Base-by-base conservation (phyloP, 2,797 vertebrate genomes). In the Channa striata region DNA sequence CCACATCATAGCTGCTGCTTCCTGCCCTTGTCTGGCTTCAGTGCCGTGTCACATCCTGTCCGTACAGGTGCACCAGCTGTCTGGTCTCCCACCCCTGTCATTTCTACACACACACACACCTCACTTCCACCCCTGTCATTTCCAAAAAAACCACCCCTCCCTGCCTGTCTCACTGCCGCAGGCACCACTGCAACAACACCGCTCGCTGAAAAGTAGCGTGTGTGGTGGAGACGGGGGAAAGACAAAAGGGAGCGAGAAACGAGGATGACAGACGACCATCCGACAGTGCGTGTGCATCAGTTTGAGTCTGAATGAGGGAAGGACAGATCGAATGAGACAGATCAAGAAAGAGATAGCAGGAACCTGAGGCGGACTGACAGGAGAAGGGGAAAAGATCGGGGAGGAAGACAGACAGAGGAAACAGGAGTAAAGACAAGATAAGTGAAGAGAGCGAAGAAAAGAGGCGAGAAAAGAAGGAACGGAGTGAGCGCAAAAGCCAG, bases 141-240 rank as follows among this genome's bases (percentile, higher is more conserved):
- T 80, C 7, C 60, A 1, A 30, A 30, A 80, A 82, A 83, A 67
- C 19, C 59, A 66, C 72, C 81, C 82, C 82, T 80, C 60, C 79
- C 79, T 59, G 51, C 72, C 70, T 72, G 72, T 72, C 74, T 73
- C 57, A 57, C 72, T 86, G 88, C 87, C 78, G 84, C 89, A 91
- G 85, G 84, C 87, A 83, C 75, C 84, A 84, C 86, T 88, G 87
- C 90, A 91, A 82, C 88, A 83, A 86, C 85, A 90, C 81, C 74
- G 10, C 65, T 77, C 37, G 19, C 54, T 39, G 59, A 71, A 83
- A 87, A 84, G 81, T 81, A 88, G 48, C 33, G 63, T 66, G 40
- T 50, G 62, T 62, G 74, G 36, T 16, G 16, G 78, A 61, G 37
- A 80, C 43, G 14, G 40, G n/a, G 40, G 40, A 17, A 43, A 37